phyloP scores from a whole-genome alignment of 2,888 invertebrate genomes.

The Melieria omissa region DNA sequence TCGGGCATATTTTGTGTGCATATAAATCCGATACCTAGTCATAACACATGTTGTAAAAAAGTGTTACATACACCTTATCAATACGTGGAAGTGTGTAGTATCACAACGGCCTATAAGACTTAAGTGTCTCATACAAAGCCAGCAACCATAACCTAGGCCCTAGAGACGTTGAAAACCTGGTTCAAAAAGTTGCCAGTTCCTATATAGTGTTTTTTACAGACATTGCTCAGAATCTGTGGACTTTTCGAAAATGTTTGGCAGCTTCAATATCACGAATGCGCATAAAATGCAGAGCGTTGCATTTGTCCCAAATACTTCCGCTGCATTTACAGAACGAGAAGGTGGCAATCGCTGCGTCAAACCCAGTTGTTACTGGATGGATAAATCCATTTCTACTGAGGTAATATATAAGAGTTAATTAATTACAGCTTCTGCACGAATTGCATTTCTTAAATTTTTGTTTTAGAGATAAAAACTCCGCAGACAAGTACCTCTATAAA shows the following conservation, averaged over 20 bases:
- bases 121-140: too few species aligned
- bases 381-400: slow-evolving; percentile 79
- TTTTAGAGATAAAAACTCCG: slow-evolving; percentile 52
- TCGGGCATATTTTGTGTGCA: too few species aligned
- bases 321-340: slow-evolving; percentile 78
- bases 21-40: too few species aligned
- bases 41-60: too few species aligned
- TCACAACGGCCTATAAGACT: too few species aligned
- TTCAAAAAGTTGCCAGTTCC: neutral
- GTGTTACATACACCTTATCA: too few species aligned
- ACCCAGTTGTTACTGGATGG: slow-evolving; percentile 78
- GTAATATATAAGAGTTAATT: slow-evolving; percentile 62
- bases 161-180: too few species aligned
- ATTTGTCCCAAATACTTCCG: slow-evolving; percentile 77
- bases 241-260: slow-evolving; percentile 75
- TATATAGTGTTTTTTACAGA: slow-evolving; percentile 55
- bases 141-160: too few species aligned
- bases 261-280: slow-evolving; percentile 82
- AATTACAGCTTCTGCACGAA: neutral
- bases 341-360: slow-evolving; percentile 70
- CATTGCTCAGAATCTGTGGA: slow-evolving; percentile 75
- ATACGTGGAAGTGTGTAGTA: too few species aligned
- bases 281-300: slow-evolving; percentile 78
- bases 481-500: slow-evolving; percentile 47
- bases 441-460: neutral